phyloP scores from a whole-genome alignment of 2,113 vertebrate genomes.

The Cryptomyrus ogoouensis region DNA sequence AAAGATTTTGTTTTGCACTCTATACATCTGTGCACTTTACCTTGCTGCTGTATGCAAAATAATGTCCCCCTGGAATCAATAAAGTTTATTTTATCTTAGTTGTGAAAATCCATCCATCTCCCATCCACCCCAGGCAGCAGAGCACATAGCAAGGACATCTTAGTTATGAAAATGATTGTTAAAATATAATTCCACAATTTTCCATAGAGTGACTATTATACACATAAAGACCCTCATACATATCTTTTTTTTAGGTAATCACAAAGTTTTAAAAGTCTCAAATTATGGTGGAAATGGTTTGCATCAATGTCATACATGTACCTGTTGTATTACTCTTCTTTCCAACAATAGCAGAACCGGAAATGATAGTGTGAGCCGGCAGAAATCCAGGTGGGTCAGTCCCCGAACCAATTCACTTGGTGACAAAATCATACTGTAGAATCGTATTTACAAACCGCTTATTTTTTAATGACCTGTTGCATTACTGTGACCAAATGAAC shows the following conservation, averaged over 20 bases:
- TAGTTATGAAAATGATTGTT: not conserved
- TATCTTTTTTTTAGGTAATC: not conserved
- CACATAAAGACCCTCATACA: not conserved
- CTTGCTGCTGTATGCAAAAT: not conserved
- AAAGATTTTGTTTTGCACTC: not conserved
- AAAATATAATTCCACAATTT: not conserved
- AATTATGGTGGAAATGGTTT: not conserved
- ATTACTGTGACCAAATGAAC: not conserved
- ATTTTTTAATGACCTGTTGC: not conserved
- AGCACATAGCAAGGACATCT: not conserved
- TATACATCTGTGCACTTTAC: not conserved
- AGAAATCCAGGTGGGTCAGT: no score
- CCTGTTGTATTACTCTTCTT: not conserved
- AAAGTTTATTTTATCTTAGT: not conserved
- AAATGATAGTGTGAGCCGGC: not conserved
- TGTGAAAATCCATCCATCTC: not conserved
- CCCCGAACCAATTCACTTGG: not conserved
- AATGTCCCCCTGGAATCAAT: not conserved
- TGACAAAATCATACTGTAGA: not conserved
- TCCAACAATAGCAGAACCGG: no score
- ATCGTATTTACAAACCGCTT: not conserved
- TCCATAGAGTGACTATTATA: not conserved
- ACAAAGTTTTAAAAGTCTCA: not conserved
- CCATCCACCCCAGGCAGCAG: not conserved
- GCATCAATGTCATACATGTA: not conserved